Conservation (phyloP, 2,113 vertebrate genomes). For the Upupa epops region DNA sequence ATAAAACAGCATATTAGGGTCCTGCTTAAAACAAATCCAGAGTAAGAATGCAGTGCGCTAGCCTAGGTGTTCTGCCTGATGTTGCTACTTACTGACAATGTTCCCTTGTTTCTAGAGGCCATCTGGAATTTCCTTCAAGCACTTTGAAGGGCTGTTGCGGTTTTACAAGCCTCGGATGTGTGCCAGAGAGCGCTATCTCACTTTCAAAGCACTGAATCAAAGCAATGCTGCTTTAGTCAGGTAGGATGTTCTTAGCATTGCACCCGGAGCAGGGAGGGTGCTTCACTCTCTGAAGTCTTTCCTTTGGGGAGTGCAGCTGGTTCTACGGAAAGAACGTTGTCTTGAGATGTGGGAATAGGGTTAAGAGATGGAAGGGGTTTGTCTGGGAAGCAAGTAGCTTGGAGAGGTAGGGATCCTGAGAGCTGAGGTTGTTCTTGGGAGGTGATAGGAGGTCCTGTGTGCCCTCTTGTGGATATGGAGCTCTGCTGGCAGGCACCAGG, state of each 20-base stretch:
- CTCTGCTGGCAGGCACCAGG: not conserved
- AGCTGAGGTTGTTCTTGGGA: not conserved
- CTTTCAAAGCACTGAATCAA: conserved; percentile 92
- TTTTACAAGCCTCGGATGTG: conserved; percentile 93
- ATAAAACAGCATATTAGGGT: not conserved
- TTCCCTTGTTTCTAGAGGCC: conserved; percentile 79
- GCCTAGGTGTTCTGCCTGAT: not conserved
- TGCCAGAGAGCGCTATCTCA: conserved; percentile 89
- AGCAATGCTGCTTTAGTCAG: conserved; percentile 84
- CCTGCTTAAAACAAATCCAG: not conserved
- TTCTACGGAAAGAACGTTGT: not conserved
- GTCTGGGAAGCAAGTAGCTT: not conserved
- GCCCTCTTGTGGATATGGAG: conserved; percentile 39
- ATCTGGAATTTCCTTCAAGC: conserved; percentile 87
- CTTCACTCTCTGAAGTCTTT: not conserved
- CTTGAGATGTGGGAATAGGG: not conserved
- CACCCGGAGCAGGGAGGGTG: not conserved
- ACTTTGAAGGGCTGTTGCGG: conserved; percentile 94
- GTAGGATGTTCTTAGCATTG: conserved; percentile 64
- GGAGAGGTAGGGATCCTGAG: not conserved
- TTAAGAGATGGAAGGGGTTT: not conserved
- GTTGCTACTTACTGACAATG: not conserved
- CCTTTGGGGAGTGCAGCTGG: not conserved
- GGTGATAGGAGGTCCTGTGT: conserved; percentile 13
- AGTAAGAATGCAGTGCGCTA: not conserved